A percentile compares a stretch with the other conserved stretches of the same genome.
Evolutionary conservation across 2,113 vertebrate genomes (phyloP).

Genomic region (Symphodus melops): DNA sequence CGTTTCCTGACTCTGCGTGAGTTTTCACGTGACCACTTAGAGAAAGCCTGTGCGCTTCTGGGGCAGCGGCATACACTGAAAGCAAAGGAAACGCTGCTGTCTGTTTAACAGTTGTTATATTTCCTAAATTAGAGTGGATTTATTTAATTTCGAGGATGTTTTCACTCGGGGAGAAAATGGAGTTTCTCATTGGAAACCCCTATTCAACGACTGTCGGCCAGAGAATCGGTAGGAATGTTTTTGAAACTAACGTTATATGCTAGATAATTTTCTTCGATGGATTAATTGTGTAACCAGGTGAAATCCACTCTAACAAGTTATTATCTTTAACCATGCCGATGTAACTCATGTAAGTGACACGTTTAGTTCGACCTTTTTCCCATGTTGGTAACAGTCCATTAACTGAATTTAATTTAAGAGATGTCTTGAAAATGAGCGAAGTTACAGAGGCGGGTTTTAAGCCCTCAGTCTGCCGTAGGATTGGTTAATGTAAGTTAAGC

Average conservation of each 20-base stretch:
- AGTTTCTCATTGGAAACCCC: conserved; percentile 91
- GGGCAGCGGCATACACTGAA: conserved; percentile 18
- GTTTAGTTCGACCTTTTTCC: not conserved
- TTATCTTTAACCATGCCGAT: not conserved
- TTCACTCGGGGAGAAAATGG: conserved; percentile 83
- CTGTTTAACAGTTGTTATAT: not conserved
- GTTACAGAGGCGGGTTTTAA: conserved; percentile 21
- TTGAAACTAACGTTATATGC: not conserved
- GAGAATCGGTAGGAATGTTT: conserved; percentile 88
- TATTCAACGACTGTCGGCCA: conserved; percentile 93
- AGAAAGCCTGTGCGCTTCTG: conserved; percentile 18
- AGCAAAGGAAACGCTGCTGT: conserved; percentile 28
- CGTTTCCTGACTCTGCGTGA: conserved; percentile 34
- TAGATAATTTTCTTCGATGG: not conserved
- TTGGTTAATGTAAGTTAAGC: conserved; percentile 35
- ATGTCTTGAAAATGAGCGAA: conserved; percentile 14
- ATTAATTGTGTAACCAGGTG: not conserved
- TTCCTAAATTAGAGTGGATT: not conserved
- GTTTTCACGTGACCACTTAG: conserved; percentile 67
- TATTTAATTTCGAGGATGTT: conserved; percentile 55
- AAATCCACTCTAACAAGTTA: not conserved
- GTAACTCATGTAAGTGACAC: not conserved
- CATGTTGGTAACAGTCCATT: not conserved
- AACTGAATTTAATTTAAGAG: conserved; percentile 26
- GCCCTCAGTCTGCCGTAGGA: not conserved